phyloP scores from a whole-genome alignment of 2,113 vertebrate genomes.

The Ctenomys sociabilis region DNA sequence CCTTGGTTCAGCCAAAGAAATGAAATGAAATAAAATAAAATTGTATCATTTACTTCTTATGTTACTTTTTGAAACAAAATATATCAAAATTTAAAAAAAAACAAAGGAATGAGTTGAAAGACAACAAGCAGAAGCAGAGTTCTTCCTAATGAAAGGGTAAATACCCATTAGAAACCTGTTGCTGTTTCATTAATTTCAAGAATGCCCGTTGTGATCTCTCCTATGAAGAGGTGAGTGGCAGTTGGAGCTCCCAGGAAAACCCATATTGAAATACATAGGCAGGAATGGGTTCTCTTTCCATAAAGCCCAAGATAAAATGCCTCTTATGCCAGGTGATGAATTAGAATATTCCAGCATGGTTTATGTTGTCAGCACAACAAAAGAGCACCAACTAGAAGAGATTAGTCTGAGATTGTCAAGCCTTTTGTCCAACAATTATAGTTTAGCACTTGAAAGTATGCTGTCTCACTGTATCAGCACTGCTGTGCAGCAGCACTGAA shows the following conservation, averaged over 20 bases:
- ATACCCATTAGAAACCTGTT: neutral
- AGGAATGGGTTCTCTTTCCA: conserved; percentile 74
- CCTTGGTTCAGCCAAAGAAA: too few species aligned
- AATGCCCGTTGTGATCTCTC: conserved; percentile 62
- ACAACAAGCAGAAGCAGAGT: neutral
- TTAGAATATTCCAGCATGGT: conserved; percentile 83
- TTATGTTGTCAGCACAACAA: conserved; percentile 87
- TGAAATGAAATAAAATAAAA: too few species aligned
- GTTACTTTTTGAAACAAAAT: too few species aligned
- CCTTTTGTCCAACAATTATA: conserved; percentile 85
- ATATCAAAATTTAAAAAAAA: too few species aligned
- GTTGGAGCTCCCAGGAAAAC: conserved; percentile 75
- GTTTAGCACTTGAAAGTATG: conserved; percentile 84
- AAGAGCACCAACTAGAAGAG: conserved; percentile 85
- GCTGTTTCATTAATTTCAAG: conserved; percentile 50
- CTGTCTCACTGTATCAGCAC: conserved; percentile 86
- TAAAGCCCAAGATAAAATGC: conserved; percentile 78
- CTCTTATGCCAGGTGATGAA: conserved; percentile 84
- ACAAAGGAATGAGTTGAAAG: neutral
- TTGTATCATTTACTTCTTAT: too few species aligned
- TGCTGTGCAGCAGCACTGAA: conserved; percentile 82
- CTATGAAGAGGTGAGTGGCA: conserved; percentile 64
- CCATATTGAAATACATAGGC: conserved; percentile 79
- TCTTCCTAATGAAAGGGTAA: conserved; percentile 14
- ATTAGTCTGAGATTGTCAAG: conserved; percentile 86